Evolutionary conservation across 2,888 invertebrate species (phyloP), one percentile per base, ranked within the genome.

Genomic region (Teleiodes luculella): DNA sequence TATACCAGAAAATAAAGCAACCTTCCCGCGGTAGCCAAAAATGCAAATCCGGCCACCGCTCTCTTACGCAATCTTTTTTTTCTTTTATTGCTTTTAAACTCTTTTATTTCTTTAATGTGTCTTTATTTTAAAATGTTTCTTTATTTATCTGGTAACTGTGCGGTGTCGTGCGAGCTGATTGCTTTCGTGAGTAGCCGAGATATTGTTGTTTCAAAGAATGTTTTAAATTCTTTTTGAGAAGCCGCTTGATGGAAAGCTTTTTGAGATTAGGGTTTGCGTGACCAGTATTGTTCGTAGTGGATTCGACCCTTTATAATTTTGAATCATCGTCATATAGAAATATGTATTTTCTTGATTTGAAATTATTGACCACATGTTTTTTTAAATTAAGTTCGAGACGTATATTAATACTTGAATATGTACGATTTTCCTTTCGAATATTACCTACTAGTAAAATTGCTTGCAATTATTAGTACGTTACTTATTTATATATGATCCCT

Each of bases 171-270:
- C 69, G 56, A 68, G 66, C 67, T 84, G 85, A 86, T 86, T 84
- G 84, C 74, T 65, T 83, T 82, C 86, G 84, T 86, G 85, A 80
- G 81, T 68, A 64, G 68, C 65, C 60, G 58, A 75, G 81, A 84
- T 83, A 83, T 80, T 79, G 78, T 79, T 78, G 74, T 78, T 82
- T 80, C 70, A 73, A 48, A 49, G 49, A 43, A 36, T 28, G 14
- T 49, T 28, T 49, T 46, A 46, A 31, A 16, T 16, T 31, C 31
- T 31, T 46, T 46, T 16, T 24, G 41, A 80, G 71, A 55, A 55
- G 70, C 82, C 81, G 82, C 80, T 63, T 76, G 76, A 81, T 78
- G 70, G 76, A 82, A 76, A 72, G 74, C 76, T 81, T 78, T 83
- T 79, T 78, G 73, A 64, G 62, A 59, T 57, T 59, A 63, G 28